A percentile compares a stretch with the other conserved stretches of the same genome.
Conservation (phyloP, 2,888 invertebrate genomes). For the Clitarchus hookeri region DNA sequence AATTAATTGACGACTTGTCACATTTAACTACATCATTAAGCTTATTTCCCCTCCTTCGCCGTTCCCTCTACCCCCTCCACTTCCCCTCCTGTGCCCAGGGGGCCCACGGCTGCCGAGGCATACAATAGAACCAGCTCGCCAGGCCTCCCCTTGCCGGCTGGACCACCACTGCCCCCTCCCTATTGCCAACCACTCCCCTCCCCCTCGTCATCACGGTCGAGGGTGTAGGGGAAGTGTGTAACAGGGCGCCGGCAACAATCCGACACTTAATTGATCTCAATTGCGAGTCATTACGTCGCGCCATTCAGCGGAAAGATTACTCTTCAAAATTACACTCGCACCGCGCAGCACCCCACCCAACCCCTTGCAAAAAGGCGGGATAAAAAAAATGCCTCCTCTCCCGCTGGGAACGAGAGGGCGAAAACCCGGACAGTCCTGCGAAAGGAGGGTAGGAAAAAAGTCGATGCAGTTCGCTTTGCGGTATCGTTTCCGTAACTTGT, state of each 20-base stretch:
- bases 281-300: conserved; percentile 20
- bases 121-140: neutral
- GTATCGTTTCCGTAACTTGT: neutral
- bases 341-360: neutral
- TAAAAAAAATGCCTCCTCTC: neutral
- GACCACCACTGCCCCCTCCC: neutral
- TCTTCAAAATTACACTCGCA: conserved; percentile 2
- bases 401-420: neutral
- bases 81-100: conserved; percentile 25
- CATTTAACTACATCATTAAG: conserved; percentile 42
- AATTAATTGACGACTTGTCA: conserved; percentile 42
- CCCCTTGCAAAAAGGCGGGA: neutral
- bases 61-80: conserved; percentile 28
- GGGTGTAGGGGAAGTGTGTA: neutral
- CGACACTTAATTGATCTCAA: conserved; percentile 22
- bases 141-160: neutral
- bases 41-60: conserved; percentile 36
- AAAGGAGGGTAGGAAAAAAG: neutral
- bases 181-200: neutral
- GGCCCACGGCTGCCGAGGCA: conserved; percentile 5
- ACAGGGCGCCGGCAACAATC: conserved; percentile 21
- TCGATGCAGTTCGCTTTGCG: neutral
- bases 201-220: neutral
- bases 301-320: conserved; percentile 17
- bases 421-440: neutral